Conservation (phyloP, 2,113 vertebrate genomes). For the Struthio camelus region DNA sequence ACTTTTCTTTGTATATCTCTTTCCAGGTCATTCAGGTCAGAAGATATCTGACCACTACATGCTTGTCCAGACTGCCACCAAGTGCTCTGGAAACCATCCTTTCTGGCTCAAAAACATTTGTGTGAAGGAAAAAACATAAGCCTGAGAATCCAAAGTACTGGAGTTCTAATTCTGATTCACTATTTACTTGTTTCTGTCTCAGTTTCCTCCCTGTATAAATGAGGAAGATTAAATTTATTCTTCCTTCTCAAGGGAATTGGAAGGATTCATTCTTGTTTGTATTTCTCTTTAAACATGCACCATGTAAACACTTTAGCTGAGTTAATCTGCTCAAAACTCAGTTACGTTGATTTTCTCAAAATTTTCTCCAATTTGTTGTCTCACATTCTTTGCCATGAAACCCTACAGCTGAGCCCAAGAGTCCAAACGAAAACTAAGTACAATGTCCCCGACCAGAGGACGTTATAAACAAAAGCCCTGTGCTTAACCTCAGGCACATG, state of each 20-base stretch:
- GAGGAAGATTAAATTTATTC: constrained; percentile 22
- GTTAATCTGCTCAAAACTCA: not conserved
- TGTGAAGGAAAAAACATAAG: accelerated
- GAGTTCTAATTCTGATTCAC: constrained; percentile 9
- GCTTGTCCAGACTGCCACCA: not conserved
- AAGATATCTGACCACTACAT: not conserved
- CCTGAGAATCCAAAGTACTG: not conserved
- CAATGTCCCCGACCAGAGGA: not conserved
- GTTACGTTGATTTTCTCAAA: not conserved
- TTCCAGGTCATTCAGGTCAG: not conserved
- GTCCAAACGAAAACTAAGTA: not conserved
- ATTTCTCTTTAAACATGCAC: not conserved
- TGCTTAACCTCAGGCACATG: not conserved
- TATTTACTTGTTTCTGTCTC: not conserved
- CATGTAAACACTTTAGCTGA: not conserved
- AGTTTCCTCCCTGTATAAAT: not conserved
- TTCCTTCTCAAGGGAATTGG: not conserved
- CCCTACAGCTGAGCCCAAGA: not conserved
- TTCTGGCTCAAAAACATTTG: not conserved
- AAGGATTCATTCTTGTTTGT: not conserved
- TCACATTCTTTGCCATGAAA: not conserved
- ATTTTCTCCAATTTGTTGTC: not conserved
- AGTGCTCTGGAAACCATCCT: not conserved
- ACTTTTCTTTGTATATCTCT: not conserved
- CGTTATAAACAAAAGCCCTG: accelerated